Evolutionary conservation across 2,888 invertebrate genomes (phyloP).

Genomic region (Branchellion lobata): DNA sequence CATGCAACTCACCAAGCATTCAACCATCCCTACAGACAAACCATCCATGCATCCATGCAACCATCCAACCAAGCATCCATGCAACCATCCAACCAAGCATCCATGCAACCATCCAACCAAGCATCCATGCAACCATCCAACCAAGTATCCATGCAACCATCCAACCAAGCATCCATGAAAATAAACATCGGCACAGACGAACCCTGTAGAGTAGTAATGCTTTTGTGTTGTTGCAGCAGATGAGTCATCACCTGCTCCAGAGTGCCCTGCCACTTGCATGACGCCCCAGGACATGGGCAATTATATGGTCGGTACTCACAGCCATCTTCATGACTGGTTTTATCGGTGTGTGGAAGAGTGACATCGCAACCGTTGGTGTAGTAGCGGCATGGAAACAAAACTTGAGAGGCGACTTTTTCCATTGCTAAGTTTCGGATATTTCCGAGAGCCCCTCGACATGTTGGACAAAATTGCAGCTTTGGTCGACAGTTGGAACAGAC

Average conservation of each 20-base stretch:
- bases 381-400: slow-evolving; percentile 98
- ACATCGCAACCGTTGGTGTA: slow-evolving; percentile 89
- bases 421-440: slow-evolving; percentile 97
- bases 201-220: slow-evolving; percentile 92
- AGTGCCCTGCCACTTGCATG: slow-evolving; percentile 98
- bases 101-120: too few species aligned
- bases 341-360: slow-evolving; percentile 91
- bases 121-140: too few species aligned
- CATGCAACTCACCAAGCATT: too few species aligned
- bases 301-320: slow-evolving; percentile 97
- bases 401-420: slow-evolving; percentile 98
- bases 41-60: neutral
- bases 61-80: neutral
- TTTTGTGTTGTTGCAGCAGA: slow-evolving; percentile 84
- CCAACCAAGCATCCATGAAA: too few species aligned
- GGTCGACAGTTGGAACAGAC: slow-evolving; percentile 96
- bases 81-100: too few species aligned
- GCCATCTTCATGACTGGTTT: slow-evolving; percentile 95
- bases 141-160: too few species aligned
- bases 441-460: slow-evolving; percentile 90
- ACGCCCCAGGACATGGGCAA: slow-evolving; percentile 98
- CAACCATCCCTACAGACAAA: too few species aligned
- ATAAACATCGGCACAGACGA: neutral
- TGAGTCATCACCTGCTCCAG: slow-evolving; percentile 98
- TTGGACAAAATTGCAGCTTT: slow-evolving; percentile 94